Evolutionary conservation across 2,113 vertebrate genomes (phyloP), one percentile per base, ranked within the genome.

Genomic region (western clawed frog (Xenopus tropicalis)): DNA sequence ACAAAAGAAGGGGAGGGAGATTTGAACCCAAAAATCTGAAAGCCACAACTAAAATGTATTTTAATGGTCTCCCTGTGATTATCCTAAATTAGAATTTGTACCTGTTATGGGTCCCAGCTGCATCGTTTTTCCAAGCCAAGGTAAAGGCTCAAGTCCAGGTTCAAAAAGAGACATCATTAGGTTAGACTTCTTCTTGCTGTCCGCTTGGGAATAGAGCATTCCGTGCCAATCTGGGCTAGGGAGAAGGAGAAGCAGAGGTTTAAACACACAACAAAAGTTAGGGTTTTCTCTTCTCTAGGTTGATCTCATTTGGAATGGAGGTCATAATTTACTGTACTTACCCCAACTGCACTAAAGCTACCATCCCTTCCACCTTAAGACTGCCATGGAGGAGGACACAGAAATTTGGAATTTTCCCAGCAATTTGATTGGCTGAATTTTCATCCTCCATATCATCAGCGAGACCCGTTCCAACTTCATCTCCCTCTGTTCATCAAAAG

Each of bases 181-280:
- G 86, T 99, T 99, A 4, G 97, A 99, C 80, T 99, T 99, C 89
- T 99, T 99, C 85, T 99, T 99, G 87, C 97, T 99, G 79, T 99
- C 97, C 56, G 97, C 97, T 86, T 99, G 97, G 11, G 97, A 99
- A 82, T 98, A 99, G 46, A 99, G 89, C 95, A 99, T 99, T 48
- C 97, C 97, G 11, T 88, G 96, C 97, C 97, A 99, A 56, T 98
- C 95, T 5, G 92, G 87, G 61, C 97, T 99, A 76, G 22, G 25
- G 17, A 76, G 72, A 66, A 48, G 71, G 71, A 56, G 5, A 56
- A 70, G 82, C 66, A 24, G 79, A 57, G 11, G 4, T 46, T n/a
- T n/a, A 20, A 61, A 22, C 17, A 61, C 22, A 24, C 19, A n/a
- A 24, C 19, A n/a, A 63, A 3, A 61, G 5, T 1, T 14, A 22